Conservation (phyloP, 2,113 vertebrate genomes). For the Neomonachus schauinslandi region DNA sequence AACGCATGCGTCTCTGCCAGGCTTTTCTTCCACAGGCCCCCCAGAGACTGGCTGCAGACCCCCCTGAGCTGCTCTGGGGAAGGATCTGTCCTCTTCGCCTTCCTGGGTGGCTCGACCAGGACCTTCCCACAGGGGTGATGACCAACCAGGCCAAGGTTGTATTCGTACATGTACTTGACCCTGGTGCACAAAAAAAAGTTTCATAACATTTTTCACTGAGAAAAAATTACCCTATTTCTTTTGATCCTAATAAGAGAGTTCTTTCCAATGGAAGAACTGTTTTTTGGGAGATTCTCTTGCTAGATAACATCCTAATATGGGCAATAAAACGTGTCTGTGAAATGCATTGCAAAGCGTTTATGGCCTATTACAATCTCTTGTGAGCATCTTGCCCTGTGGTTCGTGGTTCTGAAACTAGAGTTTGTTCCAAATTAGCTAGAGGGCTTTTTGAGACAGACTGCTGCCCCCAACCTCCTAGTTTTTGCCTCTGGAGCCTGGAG, state of each 20-base stretch:
- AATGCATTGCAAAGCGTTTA: accelerated
- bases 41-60: no score
- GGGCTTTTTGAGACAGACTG: background rate
- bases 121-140: no score
- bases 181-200: background rate
- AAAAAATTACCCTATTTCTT: background rate
- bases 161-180: background rate
- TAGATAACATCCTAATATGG: background rate
- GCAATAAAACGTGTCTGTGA: no score
- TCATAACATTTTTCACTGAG: background rate
- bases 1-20: background rate
- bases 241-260: background rate
- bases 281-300: background rate
- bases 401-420: background rate
- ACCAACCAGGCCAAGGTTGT: background rate
- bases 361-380: background rate
- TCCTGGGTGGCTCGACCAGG: background rate
- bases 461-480: background rate
- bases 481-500: background rate
- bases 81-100: accelerated
- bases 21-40: accelerated
- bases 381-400: background rate
- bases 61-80: no score
- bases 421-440: background rate
- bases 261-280: background rate